phyloP scores from a whole-genome alignment of 2,113 vertebrate genomes.

The Typhlomys cinereus region DNA sequence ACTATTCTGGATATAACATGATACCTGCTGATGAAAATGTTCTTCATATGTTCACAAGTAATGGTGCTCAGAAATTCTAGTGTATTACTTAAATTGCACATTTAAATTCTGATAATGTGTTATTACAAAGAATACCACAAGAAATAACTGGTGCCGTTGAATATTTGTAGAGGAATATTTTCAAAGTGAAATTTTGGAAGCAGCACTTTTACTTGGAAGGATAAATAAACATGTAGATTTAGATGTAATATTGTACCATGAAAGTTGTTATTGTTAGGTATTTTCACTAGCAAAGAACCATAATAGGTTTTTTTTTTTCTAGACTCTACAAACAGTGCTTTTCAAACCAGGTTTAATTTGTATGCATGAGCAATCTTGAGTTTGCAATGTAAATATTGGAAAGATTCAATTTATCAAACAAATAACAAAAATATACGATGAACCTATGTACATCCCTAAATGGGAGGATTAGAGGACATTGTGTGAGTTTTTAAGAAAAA shows the following conservation, averaged over 20 bases:
- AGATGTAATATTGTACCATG: background rate
- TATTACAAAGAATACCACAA: background rate
- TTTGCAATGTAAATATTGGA: constrained; percentile 17
- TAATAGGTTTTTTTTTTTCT: background rate
- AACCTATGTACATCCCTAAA: background rate
- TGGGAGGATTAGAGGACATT: background rate
- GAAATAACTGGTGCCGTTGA: background rate
- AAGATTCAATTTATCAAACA: constrained; percentile 15
- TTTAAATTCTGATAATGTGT: background rate
- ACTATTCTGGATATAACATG: background rate
- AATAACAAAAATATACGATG: constrained; percentile 18
- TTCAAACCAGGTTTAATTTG: background rate
- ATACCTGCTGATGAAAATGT: background rate
- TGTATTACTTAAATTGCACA: background rate
- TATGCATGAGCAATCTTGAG: background rate
- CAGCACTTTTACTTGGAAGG: background rate
- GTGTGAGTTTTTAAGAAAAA: background rate
- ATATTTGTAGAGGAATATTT: background rate
- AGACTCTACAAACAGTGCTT: background rate
- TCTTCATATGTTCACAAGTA: background rate
- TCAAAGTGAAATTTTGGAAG: constrained; percentile 15
- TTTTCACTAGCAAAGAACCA: constrained; percentile 2
- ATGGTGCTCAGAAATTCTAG: background rate
- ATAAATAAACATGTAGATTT: constrained; percentile 12
- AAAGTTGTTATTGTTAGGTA: background rate